A percentile compares a stretch with the other conserved stretches of the same genome.
These are phyloP conservation scores for Xanthorhoe designata DNA, from an alignment of 2,888 invertebrate genomes.

Conservation along the genomic window DNA sequence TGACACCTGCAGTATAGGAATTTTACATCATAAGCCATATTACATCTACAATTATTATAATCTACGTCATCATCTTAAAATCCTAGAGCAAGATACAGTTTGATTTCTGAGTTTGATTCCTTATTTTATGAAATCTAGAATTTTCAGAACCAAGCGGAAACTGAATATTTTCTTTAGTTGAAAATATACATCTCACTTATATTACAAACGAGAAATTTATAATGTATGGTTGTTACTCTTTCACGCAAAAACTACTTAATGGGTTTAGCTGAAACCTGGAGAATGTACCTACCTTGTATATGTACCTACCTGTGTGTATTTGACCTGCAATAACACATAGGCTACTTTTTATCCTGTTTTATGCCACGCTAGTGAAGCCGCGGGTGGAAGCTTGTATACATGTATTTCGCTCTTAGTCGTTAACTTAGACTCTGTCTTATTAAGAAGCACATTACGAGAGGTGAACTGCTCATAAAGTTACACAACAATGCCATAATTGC, in stretches of 20 bases:
- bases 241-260: too few species aligned
- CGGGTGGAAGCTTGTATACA: neutral
- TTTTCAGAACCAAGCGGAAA: neutral
- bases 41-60: neutral
- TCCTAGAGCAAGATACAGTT: neutral
- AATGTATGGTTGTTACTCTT: too few species aligned
- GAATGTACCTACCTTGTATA: too few species aligned
- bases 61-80: neutral
- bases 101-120: neutral
- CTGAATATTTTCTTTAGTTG: too few species aligned
- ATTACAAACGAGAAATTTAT: too few species aligned
- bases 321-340: too few species aligned
- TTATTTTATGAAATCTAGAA: neutral
- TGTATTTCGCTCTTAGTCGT: constrained; percentile 17
- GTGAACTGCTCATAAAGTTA: constrained; percentile 51
- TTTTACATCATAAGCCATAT: constrained; percentile 4
- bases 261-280: too few species aligned
- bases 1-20: constrained; percentile 30
- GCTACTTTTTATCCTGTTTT: too few species aligned
- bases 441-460: constrained; percentile 42
- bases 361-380: too few species aligned
- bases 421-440: constrained; percentile 27
- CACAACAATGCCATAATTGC: constrained; percentile 56
- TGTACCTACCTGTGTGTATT: too few species aligned
- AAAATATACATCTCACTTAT: too few species aligned